Conservation (phyloP, 2,113 vertebrate species). For the Calidris pugnax region DNA sequence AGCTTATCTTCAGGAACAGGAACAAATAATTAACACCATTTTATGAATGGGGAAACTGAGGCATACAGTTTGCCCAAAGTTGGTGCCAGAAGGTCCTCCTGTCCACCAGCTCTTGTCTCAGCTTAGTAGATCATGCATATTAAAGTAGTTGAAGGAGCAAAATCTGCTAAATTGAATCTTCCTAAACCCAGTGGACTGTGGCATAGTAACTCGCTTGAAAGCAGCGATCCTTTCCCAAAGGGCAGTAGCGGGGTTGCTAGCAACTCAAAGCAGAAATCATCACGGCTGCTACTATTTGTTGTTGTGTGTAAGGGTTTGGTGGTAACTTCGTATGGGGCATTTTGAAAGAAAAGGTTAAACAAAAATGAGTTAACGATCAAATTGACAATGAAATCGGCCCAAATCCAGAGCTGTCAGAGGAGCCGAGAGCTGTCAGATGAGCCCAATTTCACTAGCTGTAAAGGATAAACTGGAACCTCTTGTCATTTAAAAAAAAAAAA, state of each 20-base stretch:
- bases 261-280: background rate
- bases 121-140: fast-evolving
- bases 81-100: background rate
- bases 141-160: background rate
- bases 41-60: background rate
- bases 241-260: fast-evolving
- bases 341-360: conserved; percentile 63
- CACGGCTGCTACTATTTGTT: background rate
- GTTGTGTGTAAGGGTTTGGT: background rate
- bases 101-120: background rate
- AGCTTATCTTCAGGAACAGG: fast-evolving
- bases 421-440: conserved; percentile 73
- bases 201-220: background rate
- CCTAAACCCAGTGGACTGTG: background rate
- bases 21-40: fast-evolving
- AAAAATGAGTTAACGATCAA: conserved; percentile 67
- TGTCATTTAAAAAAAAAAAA: conserved; percentile 33
- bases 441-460: conserved; percentile 60
- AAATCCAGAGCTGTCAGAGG: conserved; percentile 72
- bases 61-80: fast-evolving
- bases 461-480: conserved; percentile 75
- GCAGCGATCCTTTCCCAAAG: fast-evolving
- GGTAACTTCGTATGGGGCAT: conserved; percentile 45
- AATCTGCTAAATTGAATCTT: background rate
- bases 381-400: conserved; percentile 72